These are phyloP conservation scores for Neoascia interrupta DNA, from an alignment of 2,888 invertebrate genomes.

Conservation along the genomic window DNA sequence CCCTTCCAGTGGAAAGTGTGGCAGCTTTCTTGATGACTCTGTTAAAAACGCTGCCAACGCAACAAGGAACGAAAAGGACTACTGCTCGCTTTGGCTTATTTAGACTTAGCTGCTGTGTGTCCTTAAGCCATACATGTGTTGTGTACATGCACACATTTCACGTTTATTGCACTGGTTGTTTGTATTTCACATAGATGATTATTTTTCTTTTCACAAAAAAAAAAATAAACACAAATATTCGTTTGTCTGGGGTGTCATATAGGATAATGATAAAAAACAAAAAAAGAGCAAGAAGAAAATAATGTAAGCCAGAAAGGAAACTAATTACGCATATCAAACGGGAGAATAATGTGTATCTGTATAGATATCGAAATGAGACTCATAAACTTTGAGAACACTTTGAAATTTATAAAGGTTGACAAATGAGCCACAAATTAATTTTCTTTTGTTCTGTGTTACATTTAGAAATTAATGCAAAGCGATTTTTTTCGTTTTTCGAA, in stretches of 20 bases:
- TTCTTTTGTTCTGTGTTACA: background rate
- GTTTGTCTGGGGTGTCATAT: conserved; percentile 17
- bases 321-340: conserved; percentile 35
- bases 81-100: conserved; percentile 29
- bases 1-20: background rate
- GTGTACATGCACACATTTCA: conserved; percentile 4
- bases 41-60: conserved; percentile 36
- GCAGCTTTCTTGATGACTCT: conserved; percentile 25
- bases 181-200: conserved; percentile 11
- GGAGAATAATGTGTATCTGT: background rate
- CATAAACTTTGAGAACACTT: conserved; percentile 13
- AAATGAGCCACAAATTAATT: conserved; percentile 12
- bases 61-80: conserved; percentile 26
- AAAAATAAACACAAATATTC: conserved; percentile 20
- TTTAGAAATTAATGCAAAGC: background rate
- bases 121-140: conserved; percentile 20
- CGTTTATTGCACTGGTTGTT: conserved; percentile 15
- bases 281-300: no score
- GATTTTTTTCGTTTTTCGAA: background rate
- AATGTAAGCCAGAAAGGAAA: conserved; percentile 15
- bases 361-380: background rate
- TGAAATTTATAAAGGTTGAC: conserved; percentile 34
- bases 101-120: conserved; percentile 20
- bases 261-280: conserved; percentile 18
- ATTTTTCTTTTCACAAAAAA: conserved; percentile 30